Evolutionary conservation across 92 coral and sea anemone genomes (phyloP), one percentile per base, ranked within the genome.

Genomic region (Montipora capitata): DNA sequence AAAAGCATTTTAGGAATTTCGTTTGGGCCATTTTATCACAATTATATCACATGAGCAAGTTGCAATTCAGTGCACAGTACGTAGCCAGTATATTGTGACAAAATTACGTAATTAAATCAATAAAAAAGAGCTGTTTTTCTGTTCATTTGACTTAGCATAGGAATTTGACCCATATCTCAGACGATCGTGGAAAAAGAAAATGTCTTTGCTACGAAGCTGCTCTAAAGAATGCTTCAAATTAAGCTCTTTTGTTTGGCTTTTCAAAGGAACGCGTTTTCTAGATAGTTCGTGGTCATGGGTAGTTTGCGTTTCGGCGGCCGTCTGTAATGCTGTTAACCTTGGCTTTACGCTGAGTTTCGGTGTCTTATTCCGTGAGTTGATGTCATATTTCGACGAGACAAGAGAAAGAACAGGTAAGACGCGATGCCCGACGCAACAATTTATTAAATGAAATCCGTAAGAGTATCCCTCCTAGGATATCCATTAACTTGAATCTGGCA

Each of bases 221-320:
- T 27, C 35, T 27, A 27, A 27, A 17, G 38, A 14, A 13, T 7
- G 64, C 17, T 58, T 13, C 64, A 58, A 8, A 11, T 12, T n/a
- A 11, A 20, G 45, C 45, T 20, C 27, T 5, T 3, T 68, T 42
- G 2, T 40, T 10, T 68, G 73, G 16, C 10, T 17, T 10, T 48
- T 48, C 73, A 17, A 15, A 35, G 4, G 15, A 38, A 68, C 18
- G 11, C 84, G 66, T 13, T 58, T 14, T 9, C 74, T 41, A n/a
- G 84, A 79, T 20, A 66, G 84, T 27, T 7, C 35, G 62, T 65
- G 57, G 70, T 79, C 84, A 2, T 79, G 84, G 84, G 1, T 79
- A 7, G 84, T 79, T 17, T 59, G 84, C 14, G 6, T 65, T 42
- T 79, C 61, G 14, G 74, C 84, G 7, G 12, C 63, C 6, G 45